phyloP scores from a whole-genome alignment of 2,113 vertebrate genomes.

The Ptilorrhoa leucosticta region DNA sequence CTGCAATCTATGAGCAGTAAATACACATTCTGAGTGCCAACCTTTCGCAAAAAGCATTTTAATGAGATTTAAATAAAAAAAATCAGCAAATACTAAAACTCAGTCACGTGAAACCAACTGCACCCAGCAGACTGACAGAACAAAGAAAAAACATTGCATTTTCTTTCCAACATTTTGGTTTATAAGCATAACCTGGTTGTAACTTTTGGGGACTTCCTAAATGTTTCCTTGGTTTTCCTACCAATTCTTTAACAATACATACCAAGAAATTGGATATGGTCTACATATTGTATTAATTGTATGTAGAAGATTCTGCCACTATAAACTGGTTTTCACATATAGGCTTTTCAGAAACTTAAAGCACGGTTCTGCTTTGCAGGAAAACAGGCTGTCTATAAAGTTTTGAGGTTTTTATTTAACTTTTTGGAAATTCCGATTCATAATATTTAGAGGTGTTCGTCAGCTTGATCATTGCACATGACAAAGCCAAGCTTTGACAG shows the following conservation, averaged over 20 bases:
- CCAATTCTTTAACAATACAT: not conserved
- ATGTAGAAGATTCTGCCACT: not conserved
- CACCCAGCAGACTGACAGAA: conserved; percentile 1
- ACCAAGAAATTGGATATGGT: conserved; percentile 35
- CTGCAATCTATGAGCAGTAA: not conserved
- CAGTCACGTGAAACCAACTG: not conserved
- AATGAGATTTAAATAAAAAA: not conserved
- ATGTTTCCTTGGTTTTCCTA: conserved; percentile 7
- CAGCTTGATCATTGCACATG: not conserved
- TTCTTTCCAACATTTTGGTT: not conserved
- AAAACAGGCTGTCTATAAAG: not conserved
- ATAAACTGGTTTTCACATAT: not conserved
- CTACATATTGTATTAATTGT: conserved; percentile 28
- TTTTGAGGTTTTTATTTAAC: not conserved
- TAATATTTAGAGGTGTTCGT: not conserved
- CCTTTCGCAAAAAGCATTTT: conserved; percentile 7
- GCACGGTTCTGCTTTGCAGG: not conserved
- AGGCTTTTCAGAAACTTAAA: conserved; percentile 18
- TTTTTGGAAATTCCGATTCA: not conserved
- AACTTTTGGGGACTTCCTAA: conserved; percentile 38
- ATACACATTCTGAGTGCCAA: not conserved
- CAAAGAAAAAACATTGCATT: not conserved
- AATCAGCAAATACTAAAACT: not conserved
- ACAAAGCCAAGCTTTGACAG: not conserved
- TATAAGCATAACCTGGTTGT: conserved; percentile 31